Percentiles rank a stretch among this genome's conserved stretches.
Conservation (phyloP, 2,888 invertebrate genomes). For the Phytoseiulus persimilis region DNA sequence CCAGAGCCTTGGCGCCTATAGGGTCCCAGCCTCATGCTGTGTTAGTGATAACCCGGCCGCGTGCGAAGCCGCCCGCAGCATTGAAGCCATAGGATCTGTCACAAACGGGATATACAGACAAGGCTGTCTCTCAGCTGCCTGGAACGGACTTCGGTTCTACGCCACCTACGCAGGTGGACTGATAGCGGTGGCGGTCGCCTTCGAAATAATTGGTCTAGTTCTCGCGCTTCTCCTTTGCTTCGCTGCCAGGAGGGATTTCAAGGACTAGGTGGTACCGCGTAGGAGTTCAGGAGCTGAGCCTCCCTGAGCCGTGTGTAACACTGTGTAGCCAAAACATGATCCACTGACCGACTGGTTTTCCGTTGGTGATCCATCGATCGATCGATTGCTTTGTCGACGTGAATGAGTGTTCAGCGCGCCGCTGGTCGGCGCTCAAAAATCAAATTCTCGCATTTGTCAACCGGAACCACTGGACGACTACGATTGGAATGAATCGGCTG, state of each 20-base stretch:
- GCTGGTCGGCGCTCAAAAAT: neutral
- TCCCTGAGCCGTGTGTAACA: neutral
- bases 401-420: neutral
- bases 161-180: constrained; percentile 16
- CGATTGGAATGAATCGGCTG: neutral
- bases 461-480: neutral
- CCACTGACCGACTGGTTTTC: neutral
- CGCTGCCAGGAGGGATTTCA: constrained; percentile 33
- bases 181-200: neutral
- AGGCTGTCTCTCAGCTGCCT: constrained; percentile 6
- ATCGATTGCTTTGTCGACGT: neutral
- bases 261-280: neutral
- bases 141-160: neutral
- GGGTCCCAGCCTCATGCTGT: constrained; percentile 21
- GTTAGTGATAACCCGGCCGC: neutral
- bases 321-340: neutral
- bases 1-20: constrained; percentile 9
- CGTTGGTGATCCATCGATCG: neutral
- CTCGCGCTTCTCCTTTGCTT: constrained; percentile 18
- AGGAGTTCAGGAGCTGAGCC: neutral
- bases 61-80: constrained; percentile 12
- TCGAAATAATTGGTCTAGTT: constrained; percentile 21
- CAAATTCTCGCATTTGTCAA: neutral
- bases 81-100: constrained; percentile 7
- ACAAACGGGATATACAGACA: neutral